These are phyloP conservation scores for Syrphus vitripennis DNA, from an alignment of 2,888 invertebrate species.

Conservation along the genomic window DNA sequence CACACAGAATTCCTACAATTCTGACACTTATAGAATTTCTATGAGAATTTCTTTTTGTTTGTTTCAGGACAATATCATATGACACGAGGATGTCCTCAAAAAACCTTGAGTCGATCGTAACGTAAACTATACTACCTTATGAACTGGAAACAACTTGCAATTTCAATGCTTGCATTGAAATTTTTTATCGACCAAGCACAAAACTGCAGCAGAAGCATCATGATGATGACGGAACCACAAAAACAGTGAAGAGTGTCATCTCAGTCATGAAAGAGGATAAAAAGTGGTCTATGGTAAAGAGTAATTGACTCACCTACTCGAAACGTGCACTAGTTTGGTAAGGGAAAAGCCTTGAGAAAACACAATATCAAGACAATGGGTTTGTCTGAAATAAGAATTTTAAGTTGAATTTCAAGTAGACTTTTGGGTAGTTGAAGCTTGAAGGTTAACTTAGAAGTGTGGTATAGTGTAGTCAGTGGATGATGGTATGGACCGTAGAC, in stretches of 20 bases:
- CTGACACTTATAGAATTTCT: neutral
- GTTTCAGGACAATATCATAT: neutral
- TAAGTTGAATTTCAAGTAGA: conserved; percentile 14
- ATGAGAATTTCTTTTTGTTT: neutral
- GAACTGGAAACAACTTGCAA: conserved; percentile 12
- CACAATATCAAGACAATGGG: conserved; percentile 14
- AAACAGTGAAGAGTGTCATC: conserved; percentile 30
- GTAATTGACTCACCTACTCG: conserved; percentile 38
- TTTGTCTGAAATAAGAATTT: conserved; percentile 31
- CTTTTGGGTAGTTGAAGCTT: conserved; percentile 6
- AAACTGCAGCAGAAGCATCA: neutral
- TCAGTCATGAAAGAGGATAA: conserved; percentile 22
- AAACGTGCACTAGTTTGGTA: conserved; percentile 19
- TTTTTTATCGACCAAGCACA: conserved; percentile 27
- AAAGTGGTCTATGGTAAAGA: conserved; percentile 36
- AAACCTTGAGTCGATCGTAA: conserved; percentile 15
- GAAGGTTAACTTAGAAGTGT: conserved; percentile 15
- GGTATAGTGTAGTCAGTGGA: neutral
- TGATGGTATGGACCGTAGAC: neutral
- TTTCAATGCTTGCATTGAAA: conserved; percentile 14
- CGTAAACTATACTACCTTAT: neutral
- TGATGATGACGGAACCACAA: conserved; percentile 18
- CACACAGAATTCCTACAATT: neutral
- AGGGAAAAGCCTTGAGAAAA: conserved; percentile 17
- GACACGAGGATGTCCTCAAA: neutral